Evolutionary conservation across 2,888 invertebrate species (phyloP), one percentile per base, ranked within the genome.

Genomic region (Temnothorax ravouxi): DNA sequence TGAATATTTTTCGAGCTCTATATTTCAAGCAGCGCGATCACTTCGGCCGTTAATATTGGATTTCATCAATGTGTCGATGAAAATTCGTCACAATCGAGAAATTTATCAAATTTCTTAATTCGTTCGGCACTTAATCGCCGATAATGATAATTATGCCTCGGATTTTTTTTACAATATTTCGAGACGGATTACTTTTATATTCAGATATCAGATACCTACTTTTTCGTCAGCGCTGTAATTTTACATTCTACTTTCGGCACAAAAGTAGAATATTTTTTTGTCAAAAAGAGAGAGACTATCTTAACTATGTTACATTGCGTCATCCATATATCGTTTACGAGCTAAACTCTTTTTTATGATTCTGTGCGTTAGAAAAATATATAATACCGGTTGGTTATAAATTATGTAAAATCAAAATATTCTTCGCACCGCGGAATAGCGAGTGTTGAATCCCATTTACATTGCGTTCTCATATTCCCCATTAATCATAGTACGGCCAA

Each of bases 361-460:
- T 56, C 44, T 25, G 21, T 41, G 54, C 71, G 44, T 69, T 77
- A 77, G 38, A 34, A 54, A 54, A 79, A 79, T 79, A 79, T 79
- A 79, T 74, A 79, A 79, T 79, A 59, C 52, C 34, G 18, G 75
- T 44, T 72, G 74, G 79, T 79, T 79, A 59, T 79, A 79, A 79
- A 79, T 79, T 79, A 79, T 79, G 79, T 79, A 72, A 79, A 79
- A 79, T 79, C 79, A 79, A 79, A 79, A 79, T 79, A 79, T 79
- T 79, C 74, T 79, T 79, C 75, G 47, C 79, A 6, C 47, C 44
- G 69, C 21, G 44, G 59, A 74, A 74, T 59, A 74, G 79, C 75
- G 79, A 74, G 79, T 79, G 79, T 79, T 79, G 79, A 79, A 79
- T 79, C 79, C 79, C 79, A 79, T 79, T 79, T 79, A 79, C 79